Evolutionary conservation across 2,888 invertebrate genomes (phyloP).

Genomic region (Dasysyrphus albostriatus): DNA sequence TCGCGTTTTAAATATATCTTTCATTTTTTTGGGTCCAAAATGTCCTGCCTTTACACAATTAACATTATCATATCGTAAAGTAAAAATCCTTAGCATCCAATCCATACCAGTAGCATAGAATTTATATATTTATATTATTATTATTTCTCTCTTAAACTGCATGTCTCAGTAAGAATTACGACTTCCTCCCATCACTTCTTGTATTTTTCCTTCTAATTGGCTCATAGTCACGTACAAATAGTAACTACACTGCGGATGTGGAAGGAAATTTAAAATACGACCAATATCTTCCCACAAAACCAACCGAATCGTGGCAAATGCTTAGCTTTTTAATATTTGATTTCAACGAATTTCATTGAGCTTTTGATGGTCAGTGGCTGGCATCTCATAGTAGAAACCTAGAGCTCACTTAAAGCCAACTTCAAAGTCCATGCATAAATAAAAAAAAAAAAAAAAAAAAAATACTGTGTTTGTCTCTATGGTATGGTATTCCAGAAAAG

Average conservation of each 20-base stretch:
- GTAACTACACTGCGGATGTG: constrained; percentile 11
- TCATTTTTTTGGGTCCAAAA: not conserved
- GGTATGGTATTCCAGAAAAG: constrained; percentile 55
- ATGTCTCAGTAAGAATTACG: constrained; percentile 47
- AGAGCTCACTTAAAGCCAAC: constrained; percentile 38
- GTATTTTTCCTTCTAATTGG: constrained; percentile 34
- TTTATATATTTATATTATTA: constrained; percentile 26
- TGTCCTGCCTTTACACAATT: no score
- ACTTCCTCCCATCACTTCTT: not conserved
- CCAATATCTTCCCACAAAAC: constrained; percentile 54
- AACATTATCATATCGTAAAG: no score
- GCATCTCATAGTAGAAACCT: not conserved
- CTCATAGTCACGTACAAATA: constrained; percentile 51
- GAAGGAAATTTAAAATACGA: constrained; percentile 60
- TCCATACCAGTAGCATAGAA: constrained; percentile 4
- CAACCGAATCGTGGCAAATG: constrained; percentile 39
- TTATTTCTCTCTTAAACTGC: constrained; percentile 45
- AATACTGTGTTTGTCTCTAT: not conserved
- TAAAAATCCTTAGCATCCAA: constrained; percentile 1
- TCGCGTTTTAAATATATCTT: not conserved
- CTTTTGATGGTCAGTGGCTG: not conserved
- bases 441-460: constrained; percentile 23
- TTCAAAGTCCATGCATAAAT: not conserved
- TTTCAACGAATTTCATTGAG: constrained; percentile 42
- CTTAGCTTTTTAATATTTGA: constrained; percentile 72